phyloP scores from a whole-genome alignment of 2,113 vertebrate genomes.

The Hucho hucho region DNA sequence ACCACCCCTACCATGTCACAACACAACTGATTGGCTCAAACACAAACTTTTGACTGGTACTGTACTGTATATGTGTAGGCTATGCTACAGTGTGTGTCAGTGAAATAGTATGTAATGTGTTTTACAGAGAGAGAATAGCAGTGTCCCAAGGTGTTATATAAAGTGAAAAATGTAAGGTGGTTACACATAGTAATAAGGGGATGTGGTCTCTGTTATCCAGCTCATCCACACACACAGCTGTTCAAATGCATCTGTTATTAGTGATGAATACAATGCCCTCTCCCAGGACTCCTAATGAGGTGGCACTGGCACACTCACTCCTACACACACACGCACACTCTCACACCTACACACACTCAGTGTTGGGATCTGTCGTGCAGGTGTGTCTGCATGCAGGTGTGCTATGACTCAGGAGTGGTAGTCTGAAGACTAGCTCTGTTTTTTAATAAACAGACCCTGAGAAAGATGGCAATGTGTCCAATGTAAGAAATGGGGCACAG shows the following conservation, averaged over 20 bases:
- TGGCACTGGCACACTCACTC: not conserved
- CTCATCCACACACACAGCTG: slow-evolving; percentile 38
- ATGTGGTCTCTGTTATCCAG: not conserved
- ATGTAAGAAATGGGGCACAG: not conserved
- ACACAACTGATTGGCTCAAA: too few species aligned
- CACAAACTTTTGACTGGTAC: too few species aligned
- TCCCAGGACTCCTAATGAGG: slow-evolving; percentile 35
- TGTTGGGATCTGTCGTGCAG: not conserved
- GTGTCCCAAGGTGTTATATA: not conserved
- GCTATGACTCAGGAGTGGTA: slow-evolving; percentile 6
- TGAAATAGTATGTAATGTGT: slow-evolving; percentile 23
- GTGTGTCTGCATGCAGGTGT: slow-evolving; percentile 7
- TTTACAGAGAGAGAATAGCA: too few species aligned
- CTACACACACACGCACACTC: not conserved
- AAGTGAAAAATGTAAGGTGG: not conserved
- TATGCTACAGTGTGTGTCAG: slow-evolving; percentile 8
- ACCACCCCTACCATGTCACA: too few species aligned
- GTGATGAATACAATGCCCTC: slow-evolving; percentile 43
- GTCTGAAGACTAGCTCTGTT: not conserved
- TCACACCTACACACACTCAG: slow-evolving; percentile 1
- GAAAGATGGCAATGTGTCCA: not conserved
- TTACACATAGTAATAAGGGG: slow-evolving; percentile 31
- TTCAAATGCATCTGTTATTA: slow-evolving; percentile 55
- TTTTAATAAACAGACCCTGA: not conserved
- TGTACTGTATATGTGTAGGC: not conserved